Conservation (phyloP, 1,140 invertebrate genomes). For the Pogonomyrmex barbatus region DNA sequence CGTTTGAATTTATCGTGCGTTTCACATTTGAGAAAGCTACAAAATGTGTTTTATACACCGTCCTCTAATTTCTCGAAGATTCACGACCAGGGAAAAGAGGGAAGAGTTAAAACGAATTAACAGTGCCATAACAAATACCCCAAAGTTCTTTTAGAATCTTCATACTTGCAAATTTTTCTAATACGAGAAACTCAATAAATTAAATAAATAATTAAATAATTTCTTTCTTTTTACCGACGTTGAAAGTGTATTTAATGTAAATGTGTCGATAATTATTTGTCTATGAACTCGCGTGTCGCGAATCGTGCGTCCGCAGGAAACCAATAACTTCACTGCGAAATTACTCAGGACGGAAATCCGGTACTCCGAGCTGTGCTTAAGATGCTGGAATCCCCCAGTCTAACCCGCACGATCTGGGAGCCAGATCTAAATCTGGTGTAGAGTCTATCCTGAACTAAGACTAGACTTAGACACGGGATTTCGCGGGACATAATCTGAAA, state of each 20-base stretch:
- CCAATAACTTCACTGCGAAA: slow-evolving; percentile 33
- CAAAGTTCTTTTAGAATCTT: neutral
- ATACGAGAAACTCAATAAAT: neutral
- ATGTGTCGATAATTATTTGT: neutral
- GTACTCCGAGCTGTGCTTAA: slow-evolving; percentile 44
- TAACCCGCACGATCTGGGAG: neutral
- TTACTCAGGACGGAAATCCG: slow-evolving; percentile 51
- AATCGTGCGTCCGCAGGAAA: slow-evolving; percentile 9
- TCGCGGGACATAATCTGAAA: slow-evolving; percentile 54
- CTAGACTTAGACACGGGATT: slow-evolving; percentile 57
- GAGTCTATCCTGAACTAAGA: slow-evolving; percentile 40
- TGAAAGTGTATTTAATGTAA: neutral
- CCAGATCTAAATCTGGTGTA: slow-evolving; percentile 39
- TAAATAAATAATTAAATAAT: too few species aligned
- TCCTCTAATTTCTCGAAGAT: slow-evolving; percentile 31
- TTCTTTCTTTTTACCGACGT: neutral
- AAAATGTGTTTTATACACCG: slow-evolving; percentile 14
- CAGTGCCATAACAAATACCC: neutral
- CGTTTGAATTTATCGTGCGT: slow-evolving; percentile 21
- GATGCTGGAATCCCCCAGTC: slow-evolving; percentile 21
- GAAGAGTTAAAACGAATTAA: neutral
- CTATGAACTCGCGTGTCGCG: neutral
- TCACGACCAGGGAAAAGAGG: neutral
- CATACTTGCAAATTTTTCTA: neutral
- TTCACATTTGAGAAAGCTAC: slow-evolving; percentile 7